Evolutionary conservation across 2,113 vertebrate species (phyloP).

Genomic region (Argyrosomus japonicus): DNA sequence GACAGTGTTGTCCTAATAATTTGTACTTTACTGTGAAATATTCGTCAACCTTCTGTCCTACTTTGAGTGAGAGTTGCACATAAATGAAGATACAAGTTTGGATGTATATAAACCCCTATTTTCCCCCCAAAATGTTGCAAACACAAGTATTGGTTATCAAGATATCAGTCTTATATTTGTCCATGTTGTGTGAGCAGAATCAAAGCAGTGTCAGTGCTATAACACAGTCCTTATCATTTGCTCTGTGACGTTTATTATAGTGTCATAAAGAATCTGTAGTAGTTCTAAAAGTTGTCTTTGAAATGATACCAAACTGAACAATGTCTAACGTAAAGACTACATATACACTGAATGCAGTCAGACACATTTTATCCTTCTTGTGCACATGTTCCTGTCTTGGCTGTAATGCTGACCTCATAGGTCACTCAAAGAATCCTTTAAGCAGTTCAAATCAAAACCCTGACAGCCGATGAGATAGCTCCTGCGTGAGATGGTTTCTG

Average conservation of each 20-base stretch:
- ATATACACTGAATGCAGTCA: neutral
- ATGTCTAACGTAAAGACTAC: no score
- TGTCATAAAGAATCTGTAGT: slow-evolving; percentile 29
- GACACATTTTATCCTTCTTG: neutral
- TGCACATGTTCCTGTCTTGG: neutral
- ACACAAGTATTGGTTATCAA: no score
- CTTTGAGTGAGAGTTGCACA: neutral
- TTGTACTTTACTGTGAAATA: neutral
- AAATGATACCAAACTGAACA: neutral
- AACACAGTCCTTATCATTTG: slow-evolving; percentile 37
- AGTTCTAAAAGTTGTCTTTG: slow-evolving; percentile 17
- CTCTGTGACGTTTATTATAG: slow-evolving; percentile 8
- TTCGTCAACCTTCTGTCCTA: neutral
- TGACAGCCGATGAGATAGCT: slow-evolving; percentile 4
- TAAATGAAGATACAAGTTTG: neutral
- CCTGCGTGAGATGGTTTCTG: slow-evolving; percentile 2
- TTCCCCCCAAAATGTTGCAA: neutral
- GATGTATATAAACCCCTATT: neutral
- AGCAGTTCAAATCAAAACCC: slow-evolving; percentile 19
- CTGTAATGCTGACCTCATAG: neutral
- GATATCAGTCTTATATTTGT: neutral
- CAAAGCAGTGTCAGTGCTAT: slow-evolving; percentile 26
- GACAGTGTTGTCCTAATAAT: no score
- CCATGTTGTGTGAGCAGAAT: slow-evolving; percentile 23
- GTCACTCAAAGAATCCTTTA: neutral